Evolutionary conservation across 1,140 invertebrate species (phyloP).

Genomic region (Telenomus remus): DNA sequence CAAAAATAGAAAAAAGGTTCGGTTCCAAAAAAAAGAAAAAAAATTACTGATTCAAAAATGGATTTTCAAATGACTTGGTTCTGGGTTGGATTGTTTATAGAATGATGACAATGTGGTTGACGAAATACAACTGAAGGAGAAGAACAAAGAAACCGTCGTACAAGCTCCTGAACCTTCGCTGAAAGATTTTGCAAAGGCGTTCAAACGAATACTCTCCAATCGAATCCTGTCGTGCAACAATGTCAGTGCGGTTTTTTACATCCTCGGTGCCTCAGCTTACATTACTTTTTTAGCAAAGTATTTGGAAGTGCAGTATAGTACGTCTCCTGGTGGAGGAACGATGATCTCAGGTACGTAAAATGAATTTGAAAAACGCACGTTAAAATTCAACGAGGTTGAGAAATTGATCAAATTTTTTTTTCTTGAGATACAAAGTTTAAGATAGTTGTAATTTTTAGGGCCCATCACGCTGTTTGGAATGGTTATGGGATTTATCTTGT

Average conservation of each 20-base stretch:
- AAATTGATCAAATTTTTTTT: too few species aligned
- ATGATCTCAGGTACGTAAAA: constrained; percentile 77
- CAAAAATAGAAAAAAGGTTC: constrained; percentile 58
- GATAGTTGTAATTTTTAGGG: constrained; percentile 61
- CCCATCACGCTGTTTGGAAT: constrained; percentile 77
- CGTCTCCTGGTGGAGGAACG: constrained; percentile 79
- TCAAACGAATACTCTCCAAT: constrained; percentile 78
- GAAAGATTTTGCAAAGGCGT: constrained; percentile 76
- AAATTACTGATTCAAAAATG: too few species aligned
- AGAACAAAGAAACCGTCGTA: constrained; percentile 42
- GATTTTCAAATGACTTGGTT: too few species aligned
- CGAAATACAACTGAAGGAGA: constrained; percentile 55
- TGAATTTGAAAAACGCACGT: too few species aligned
- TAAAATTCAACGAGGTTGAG: too few species aligned
- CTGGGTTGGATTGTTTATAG: not conserved
- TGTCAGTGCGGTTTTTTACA: constrained; percentile 77
- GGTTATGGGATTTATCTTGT: constrained; percentile 79
- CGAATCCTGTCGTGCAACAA: constrained; percentile 79
- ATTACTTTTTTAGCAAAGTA: constrained; percentile 84
- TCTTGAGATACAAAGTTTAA: not conserved
- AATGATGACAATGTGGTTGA: constrained; percentile 61
- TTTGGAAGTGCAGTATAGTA: constrained; percentile 82
- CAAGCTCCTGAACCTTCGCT: constrained; percentile 56
- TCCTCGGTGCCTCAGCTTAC: constrained; percentile 81
- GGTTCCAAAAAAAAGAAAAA: not conserved